Base-by-base conservation (phyloP, 2,888 invertebrate species). In the Cyaniris semiargus region DNA sequence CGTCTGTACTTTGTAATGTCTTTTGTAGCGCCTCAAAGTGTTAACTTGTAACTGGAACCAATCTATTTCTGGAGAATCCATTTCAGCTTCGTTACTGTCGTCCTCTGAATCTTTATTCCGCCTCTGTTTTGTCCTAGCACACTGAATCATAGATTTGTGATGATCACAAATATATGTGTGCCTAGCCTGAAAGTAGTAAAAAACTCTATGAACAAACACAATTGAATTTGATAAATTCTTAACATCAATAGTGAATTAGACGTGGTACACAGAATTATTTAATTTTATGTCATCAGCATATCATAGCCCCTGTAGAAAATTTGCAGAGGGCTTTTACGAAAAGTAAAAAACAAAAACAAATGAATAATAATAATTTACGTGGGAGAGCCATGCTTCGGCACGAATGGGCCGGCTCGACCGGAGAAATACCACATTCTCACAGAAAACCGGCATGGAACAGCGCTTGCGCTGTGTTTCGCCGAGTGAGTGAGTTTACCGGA, bases 161-260 rank as follows among this genome's bases (percentile, higher is more conserved):
- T 97, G 96, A 88, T 99, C 99, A 92, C 99, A 99, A 85, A 99
- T 99, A 89, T 99, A 99, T 84, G 97, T 98, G 88, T 99, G 99
- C 83, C 97, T 96, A 60, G 98, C 98, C 98, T 98, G 90, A 74
- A 88, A 89, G 3, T 6, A 66, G 23, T 23, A 23, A 21, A n/a
- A 60, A 1, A 15, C 10, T 23, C 0, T 2, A 66, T 34, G 21
- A 76, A 60, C 10, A 44, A 74, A 74, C 23, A 71, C 18, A 6
- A 21, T 18, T 44, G 13, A 44, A 10, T 44, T 44, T 44, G 44
- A 44, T 53, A 53, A 53, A 4, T 53, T 53, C 18, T 53, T 53
- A 13, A 48, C 4, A 18, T 4, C 3, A 53, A 18, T 18, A 53
- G 13, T 48, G 15, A 48, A 18, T 53, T 18, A 18, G 4, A 18